A percentile compares a stretch with the other conserved stretches of the same genome.
These are phyloP conservation scores for Dichetophora obliterata DNA, from an alignment of 2,888 invertebrate genomes.

Conservation along the genomic window DNA sequence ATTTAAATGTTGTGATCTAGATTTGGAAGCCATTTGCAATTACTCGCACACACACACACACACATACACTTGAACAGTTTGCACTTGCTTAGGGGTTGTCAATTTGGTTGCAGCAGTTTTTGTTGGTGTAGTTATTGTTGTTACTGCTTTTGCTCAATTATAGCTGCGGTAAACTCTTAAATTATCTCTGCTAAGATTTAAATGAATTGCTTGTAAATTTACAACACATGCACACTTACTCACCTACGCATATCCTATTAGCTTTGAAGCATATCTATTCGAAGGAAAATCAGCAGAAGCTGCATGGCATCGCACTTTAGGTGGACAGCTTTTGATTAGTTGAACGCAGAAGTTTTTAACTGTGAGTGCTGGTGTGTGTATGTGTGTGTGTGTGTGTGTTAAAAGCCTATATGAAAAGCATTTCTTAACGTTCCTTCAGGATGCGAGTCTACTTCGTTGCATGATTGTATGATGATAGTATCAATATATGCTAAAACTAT, in stretches of 20 bases:
- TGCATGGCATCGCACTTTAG: too few relatives aligned
- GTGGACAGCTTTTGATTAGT: too few relatives aligned
- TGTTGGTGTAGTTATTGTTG: neutral
- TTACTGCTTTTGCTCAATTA: slow-evolving; percentile 18
- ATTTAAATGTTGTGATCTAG: slow-evolving; percentile 35
- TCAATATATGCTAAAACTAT: slow-evolving; percentile 37
- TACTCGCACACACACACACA: neutral
- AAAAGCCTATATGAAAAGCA: neutral
- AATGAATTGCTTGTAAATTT: slow-evolving; percentile 25
- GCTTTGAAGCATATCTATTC: too few relatives aligned
- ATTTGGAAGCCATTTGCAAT: neutral
- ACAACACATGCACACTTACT: neutral
- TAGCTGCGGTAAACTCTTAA: slow-evolving; percentile 25
- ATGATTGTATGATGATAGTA: slow-evolving; percentile 34
- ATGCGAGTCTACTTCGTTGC: neutral
- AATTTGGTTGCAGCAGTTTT: neutral
- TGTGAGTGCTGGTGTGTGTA: neutral
- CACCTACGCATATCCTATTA: neutral
- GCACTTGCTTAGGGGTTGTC: too few relatives aligned
- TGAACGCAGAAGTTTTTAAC: neutral
- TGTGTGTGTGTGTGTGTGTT: neutral
- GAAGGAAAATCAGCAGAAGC: too few relatives aligned
- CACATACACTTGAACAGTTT: neutral
- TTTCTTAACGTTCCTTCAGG: neutral
- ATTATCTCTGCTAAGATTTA: slow-evolving; percentile 34